Evolutionary conservation across 1,140 invertebrate genomes (phyloP).

Genomic region (Habropoda laboriosa): DNA sequence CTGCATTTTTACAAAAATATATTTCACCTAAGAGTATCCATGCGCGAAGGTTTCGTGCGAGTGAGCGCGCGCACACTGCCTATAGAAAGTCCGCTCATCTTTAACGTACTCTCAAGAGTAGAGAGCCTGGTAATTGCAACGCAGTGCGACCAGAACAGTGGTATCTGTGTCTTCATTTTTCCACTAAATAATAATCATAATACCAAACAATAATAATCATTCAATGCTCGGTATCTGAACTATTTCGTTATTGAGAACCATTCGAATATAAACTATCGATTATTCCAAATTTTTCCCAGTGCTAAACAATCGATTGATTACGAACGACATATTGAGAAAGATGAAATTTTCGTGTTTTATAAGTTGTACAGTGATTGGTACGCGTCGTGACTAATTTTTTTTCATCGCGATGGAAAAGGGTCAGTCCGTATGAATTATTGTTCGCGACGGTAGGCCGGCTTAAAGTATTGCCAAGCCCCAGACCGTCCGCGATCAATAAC

Average conservation of each 20-base stretch:
- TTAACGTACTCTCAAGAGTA: conserved; percentile 10
- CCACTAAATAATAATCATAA: conserved; percentile 5
- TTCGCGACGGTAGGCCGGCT: conserved; percentile 35
- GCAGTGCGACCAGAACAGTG: conserved; percentile 27
- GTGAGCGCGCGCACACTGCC: conserved; percentile 13
- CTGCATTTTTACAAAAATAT: conserved; percentile 22
- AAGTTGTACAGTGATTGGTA: no score
- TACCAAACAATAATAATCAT: not conserved
- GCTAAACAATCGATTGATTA: not conserved
- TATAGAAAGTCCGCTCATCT: conserved; percentile 1
- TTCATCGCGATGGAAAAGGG: not conserved
- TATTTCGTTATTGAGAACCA: not conserved
- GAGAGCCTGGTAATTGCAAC: conserved; percentile 20
- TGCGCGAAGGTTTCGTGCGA: conserved; percentile 16
- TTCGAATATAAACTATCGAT: not conserved
- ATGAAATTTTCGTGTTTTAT: not conserved
- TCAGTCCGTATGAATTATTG: conserved; percentile 48
- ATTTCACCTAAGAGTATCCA: conserved; percentile 8
- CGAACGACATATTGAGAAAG: not conserved
- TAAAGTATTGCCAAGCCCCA: not conserved
- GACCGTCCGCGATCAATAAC: conserved; percentile 62
- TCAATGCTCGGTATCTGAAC: not conserved
- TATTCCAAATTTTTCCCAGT: not conserved
- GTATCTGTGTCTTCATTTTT: conserved; percentile 33
- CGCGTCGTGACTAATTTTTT: not conserved